Evolutionary conservation across 2,888 invertebrate species (phyloP).

Genomic region (Rhagonycha lutea): DNA sequence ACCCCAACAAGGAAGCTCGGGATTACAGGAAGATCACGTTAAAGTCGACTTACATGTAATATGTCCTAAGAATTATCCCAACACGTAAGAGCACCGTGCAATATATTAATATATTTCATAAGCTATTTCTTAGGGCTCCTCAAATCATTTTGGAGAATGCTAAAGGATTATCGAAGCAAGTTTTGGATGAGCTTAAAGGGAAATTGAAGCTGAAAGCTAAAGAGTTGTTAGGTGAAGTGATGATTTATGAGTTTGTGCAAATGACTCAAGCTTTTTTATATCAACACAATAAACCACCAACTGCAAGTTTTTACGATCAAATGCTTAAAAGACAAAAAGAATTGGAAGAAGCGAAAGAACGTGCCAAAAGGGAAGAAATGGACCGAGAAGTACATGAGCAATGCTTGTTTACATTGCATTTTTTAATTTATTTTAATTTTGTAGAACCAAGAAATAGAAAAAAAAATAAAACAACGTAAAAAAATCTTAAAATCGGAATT

Average conservation of each 20-base stretch:
- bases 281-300: constrained; percentile 78
- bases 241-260: constrained; percentile 84
- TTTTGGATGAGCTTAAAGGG: constrained; percentile 63
- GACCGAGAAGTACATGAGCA: constrained; percentile 62
- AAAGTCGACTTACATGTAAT: constrained; percentile 75
- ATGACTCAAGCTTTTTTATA: constrained; percentile 80
- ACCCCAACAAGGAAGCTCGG: constrained; percentile 77
- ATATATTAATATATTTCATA: background rate
- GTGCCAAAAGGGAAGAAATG: constrained; percentile 67
- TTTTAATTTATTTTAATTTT: constrained; percentile 29
- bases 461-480: constrained; percentile 78
- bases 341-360: constrained; percentile 65
- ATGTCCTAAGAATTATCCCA: constrained; percentile 79
- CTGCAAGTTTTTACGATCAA: constrained; percentile 87
- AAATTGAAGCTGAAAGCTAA: constrained; percentile 65
- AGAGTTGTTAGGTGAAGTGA: constrained; percentile 74
- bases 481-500: constrained; percentile 75
- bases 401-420: background rate
- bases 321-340: constrained; percentile 78
- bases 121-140: constrained; percentile 60
- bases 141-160: constrained; percentile 71
- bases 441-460: constrained; percentile 71
- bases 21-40: constrained; percentile 67
- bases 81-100: constrained; percentile 63
- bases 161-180: constrained; percentile 78